Percentiles rank a stretch among this genome's conserved stretches.
phyloP scores from a whole-genome alignment of 2,888 invertebrate genomes.

The Lacanobia wlatinum region DNA sequence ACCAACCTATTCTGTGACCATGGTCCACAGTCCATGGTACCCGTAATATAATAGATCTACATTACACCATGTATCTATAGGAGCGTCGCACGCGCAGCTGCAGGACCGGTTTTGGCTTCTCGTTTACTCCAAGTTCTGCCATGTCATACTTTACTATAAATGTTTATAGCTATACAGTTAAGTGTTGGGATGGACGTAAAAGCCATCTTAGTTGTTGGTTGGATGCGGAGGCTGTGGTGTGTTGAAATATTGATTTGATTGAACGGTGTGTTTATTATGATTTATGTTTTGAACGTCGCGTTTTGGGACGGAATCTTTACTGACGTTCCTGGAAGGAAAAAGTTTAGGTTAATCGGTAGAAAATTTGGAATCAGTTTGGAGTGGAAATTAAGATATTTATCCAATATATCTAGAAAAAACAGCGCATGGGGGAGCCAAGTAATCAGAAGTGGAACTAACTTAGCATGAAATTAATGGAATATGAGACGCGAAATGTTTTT shows the following conservation, averaged over 20 bases:
- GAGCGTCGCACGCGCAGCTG: slow-evolving; percentile 86
- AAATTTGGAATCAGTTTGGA: background rate
- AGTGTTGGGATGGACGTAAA: slow-evolving; percentile 57
- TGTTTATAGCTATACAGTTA: slow-evolving; percentile 62
- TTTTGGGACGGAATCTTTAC: background rate
- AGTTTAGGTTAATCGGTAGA: background rate
- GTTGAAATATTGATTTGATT: slow-evolving; percentile 43
- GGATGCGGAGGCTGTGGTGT: slow-evolving; percentile 47
- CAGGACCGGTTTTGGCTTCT: slow-evolving; percentile 86
- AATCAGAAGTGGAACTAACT: slow-evolving; percentile 41
- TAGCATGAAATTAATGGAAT: slow-evolving; percentile 31
- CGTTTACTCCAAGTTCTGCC: slow-evolving; percentile 79
- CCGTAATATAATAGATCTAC: slow-evolving; percentile 58
- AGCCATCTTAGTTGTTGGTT: slow-evolving; percentile 28
- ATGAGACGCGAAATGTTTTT: background rate
- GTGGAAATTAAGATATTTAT: slow-evolving; percentile 3
- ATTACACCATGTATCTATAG: slow-evolving; percentile 68
- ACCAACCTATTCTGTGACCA: background rate
- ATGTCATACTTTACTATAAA: slow-evolving; percentile 73
- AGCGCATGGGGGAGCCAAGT: slow-evolving; percentile 4
- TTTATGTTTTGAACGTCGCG: slow-evolving; percentile 24
- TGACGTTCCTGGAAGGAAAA: background rate
- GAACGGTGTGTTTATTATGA: slow-evolving; percentile 9
- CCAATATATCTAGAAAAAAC: slow-evolving; percentile 15
- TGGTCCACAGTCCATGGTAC: slow-evolving; percentile 45